Base-by-base conservation (phyloP, 2,888 invertebrate genomes). In the Drymonia ruficornis region DNA sequence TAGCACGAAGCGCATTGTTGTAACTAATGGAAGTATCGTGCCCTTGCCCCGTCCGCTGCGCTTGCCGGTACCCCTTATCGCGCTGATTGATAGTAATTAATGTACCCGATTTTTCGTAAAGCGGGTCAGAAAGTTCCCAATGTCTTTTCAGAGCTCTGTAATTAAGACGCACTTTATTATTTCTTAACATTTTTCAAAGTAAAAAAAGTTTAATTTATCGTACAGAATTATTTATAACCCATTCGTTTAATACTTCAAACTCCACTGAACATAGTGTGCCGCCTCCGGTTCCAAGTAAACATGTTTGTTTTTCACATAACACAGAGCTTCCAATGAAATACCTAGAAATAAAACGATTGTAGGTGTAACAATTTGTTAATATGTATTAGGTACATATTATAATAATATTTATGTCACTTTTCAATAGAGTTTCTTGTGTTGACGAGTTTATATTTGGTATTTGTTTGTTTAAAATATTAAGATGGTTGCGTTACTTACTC, bases 251-350 rank as follows among this genome's bases (percentile, higher is more conserved):
- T 43, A 19, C 19, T 43, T 43, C 3, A 43, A 19, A 11, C 19
- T 42, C 13, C 23, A 43, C 12, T 12, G 18, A 12, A 43, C 43
- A 43, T 42, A 42, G 42, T 4, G 42, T 4, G 43, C 18, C 43
- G 19, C 43, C 43, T 19, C 28, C 18, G 1, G n/a, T 45, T 45
- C 45, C 19, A 8, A 28, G 45, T 45, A 45, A 45, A 45, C 45
- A 45, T 45, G 28, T 45, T 45, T 45, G 45, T 28, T 28, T 45
- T 28, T 45, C 44, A 45, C 45, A 45, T 18, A 45, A 18, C 18
- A 23, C 28, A 43, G n/a, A 18, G 8, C 11, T 45, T 45, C 28
- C 23, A n/a, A 45, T 28, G 45, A 45, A 28, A 1, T 28, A 15
- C 1, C 13, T 45, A 9, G 45, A 45, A 45, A 45, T 45, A 28